Evolutionary conservation across 1,140 invertebrate species (phyloP).

Genomic region (Diploscapter pachys): DNA sequence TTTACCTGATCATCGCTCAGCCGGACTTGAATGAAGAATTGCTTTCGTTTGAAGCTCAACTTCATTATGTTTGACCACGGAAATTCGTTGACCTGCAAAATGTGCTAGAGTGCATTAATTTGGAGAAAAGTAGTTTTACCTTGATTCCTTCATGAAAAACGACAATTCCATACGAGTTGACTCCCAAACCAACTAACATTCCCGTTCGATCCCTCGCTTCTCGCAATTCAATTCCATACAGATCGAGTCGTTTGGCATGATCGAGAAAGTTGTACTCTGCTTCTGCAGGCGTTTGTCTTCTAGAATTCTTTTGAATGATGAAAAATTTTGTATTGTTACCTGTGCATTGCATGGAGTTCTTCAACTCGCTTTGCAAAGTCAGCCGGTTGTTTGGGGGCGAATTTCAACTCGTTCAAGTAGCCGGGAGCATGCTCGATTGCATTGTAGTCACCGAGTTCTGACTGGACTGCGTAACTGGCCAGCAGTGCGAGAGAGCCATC

Average conservation of each 20-base stretch:
- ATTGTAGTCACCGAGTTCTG: conserved; percentile 92
- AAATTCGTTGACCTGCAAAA: conserved; percentile 76
- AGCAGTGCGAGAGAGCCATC: conserved; percentile 73
- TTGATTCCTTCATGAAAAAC: conserved; percentile 86
- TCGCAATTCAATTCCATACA: conserved; percentile 88
- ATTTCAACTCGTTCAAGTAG: conserved; percentile 59
- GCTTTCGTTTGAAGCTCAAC: conserved; percentile 96
- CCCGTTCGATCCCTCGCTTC: conserved; percentile 67
- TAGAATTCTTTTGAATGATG: background rate
- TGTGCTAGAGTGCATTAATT: too few species aligned
- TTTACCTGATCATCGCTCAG: conserved; percentile 16
- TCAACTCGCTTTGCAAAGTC: conserved; percentile 85
- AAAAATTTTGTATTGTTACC: conserved; percentile 59
- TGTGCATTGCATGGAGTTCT: conserved; percentile 86
- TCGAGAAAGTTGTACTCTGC: conserved; percentile 90
- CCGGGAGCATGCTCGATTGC: conserved; percentile 67
- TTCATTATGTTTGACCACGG: conserved; percentile 90
- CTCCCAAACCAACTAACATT: conserved; percentile 60
- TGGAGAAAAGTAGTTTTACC: conserved; percentile 52
- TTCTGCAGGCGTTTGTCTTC: conserved; percentile 81
- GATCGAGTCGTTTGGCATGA: conserved; percentile 82
- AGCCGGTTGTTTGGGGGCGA: conserved; percentile 75
- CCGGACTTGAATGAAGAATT: conserved; percentile 70
- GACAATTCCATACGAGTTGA: conserved; percentile 77
- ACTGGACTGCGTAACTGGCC: conserved; percentile 92